phyloP scores from a whole-genome alignment of 2,797 vertebrate genomes.

The Dallia pectoralis region DNA sequence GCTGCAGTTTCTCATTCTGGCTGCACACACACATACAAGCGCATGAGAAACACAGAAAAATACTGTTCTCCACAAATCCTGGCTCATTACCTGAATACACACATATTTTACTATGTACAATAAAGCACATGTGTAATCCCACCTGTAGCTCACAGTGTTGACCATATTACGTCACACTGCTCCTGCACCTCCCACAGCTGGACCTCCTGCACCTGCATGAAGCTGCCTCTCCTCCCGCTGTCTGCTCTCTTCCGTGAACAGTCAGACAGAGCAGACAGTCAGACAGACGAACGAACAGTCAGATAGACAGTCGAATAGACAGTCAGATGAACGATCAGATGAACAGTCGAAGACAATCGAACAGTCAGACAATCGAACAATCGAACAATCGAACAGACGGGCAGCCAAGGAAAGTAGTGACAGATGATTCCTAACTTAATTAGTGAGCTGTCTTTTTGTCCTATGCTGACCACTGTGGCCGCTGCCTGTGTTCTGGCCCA shows the following conservation, averaged over 20 bases:
- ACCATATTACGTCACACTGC: conserved; percentile 57
- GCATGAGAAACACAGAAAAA: neutral
- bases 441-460: neutral
- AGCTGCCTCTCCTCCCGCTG: conserved; percentile 57
- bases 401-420: no score
- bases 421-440: neutral
- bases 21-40: conserved; percentile 4
- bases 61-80: neutral
- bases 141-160: conserved; percentile 73
- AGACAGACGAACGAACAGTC: no score
- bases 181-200: conserved; percentile 57
- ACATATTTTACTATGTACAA: neutral
- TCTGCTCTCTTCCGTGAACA: conserved; percentile 27
- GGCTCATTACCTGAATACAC: neutral
- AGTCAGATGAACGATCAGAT: no score
- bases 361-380: no score
- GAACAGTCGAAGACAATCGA: no score
- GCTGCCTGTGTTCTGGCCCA: conserved; percentile 59
- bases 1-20: conserved; percentile 66
- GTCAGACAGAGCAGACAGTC: no score
- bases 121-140: neutral
- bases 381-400: no score
- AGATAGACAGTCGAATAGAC: no score
- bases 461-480: conserved; percentile 57
- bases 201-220: conserved; percentile 56